These are phyloP conservation scores for Cryptotis parvus DNA, from an alignment of 2,113 vertebrate genomes.

Conservation along the genomic window DNA sequence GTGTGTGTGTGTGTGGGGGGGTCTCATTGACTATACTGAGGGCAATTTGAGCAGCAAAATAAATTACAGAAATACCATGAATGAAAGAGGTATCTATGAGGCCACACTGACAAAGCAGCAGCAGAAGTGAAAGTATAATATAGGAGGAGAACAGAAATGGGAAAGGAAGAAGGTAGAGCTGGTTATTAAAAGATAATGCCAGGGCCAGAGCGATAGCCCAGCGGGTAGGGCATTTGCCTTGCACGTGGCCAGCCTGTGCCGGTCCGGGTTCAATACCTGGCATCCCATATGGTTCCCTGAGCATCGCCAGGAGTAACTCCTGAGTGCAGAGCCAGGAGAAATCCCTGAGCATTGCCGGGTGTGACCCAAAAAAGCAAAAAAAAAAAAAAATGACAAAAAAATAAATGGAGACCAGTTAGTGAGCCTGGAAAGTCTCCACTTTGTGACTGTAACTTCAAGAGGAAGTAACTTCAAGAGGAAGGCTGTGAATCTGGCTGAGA, in stretches of 20 bases:
- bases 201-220: no score
- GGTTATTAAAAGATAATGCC: background rate
- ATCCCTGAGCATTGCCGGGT: no score
- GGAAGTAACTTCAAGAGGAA: background rate
- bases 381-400: no score
- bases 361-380: no score
- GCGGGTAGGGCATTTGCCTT: no score
- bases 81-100: background rate
- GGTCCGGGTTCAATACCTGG: no score
- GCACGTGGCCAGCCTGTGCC: no score
- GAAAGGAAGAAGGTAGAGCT: background rate
- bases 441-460: no score
- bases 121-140: background rate
- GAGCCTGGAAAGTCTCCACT: background rate
- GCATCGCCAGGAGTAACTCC: no score
- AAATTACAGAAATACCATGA: background rate
- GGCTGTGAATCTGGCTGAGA: background rate
- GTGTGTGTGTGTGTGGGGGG: no score
- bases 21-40: background rate
- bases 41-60: background rate
- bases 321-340: no score
- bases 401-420: background rate
- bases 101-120: background rate
- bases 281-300: no score
- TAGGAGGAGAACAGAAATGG: background rate